Conservation (phyloP, 2,113 vertebrate species). For the sheep (Ovis aries) region ARS-UI_Ramb_v3.0 NC_056056.1:197250001-197250500, state of each 20-base stretch:
- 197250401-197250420: too few species aligned
- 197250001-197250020: neutral
- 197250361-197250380: too few species aligned
- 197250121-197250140: neutral
- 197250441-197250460: too few species aligned
- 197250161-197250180: neutral
- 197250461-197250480: neutral
- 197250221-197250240: neutral
- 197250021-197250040: neutral
- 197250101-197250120: neutral
- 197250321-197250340: neutral
- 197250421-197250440: too few species aligned
- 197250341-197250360: neutral
- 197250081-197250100: neutral
- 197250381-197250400: too few species aligned
- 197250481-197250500: neutral
- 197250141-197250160: neutral
- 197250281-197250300: neutral
- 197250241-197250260: neutral
- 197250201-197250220: neutral
- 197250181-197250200: neutral
- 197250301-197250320: neutral
- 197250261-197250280: neutral
- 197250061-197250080: neutral
- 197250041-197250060: neutral